Base-by-base conservation (phyloP, 2,113 vertebrate genomes). In the Vulpes lagopus region DNA sequence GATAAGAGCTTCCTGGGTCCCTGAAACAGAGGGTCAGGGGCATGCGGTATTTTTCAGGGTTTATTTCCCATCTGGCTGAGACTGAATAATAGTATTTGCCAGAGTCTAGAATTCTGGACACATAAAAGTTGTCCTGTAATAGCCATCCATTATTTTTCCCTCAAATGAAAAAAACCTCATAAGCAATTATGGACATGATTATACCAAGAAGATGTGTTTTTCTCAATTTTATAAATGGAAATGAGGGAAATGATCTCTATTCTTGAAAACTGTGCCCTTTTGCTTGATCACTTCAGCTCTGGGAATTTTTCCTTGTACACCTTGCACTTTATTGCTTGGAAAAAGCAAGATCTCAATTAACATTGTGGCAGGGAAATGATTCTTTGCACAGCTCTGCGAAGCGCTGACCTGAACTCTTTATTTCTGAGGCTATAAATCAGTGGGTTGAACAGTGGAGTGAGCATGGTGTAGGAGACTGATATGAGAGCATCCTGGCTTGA, bases 351-450 rank as follows among this genome's bases (percentile, higher is more conserved):
- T 62, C 11, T 62, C 81, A 4, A 32, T 98, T 79, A 97, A 62
- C 35, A 23, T 62, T 35, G 16, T n/a, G 57, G 27, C 11, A 85
- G 51, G 25, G 32, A 82, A 81, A 96, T 49, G 11, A n/a, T 84
- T 92, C 57, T 97, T 74, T 55, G 74, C 23, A 95, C 11, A 12
- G 89, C 59, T 86, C 95, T 97, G 11, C 3, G 32, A 57, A 98
- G 91, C 25, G 96, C 98, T 82, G 74, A 88, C 59, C 95, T 97
- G 95, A 98, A 98, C 10, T 98, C 97, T 82, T 97, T 97, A 95
- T 98, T 98, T 91, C 97, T 96, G 65, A 98, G 79, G 30, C 96
- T 98, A 0, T 98, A 98, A 94, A 98, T 80, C 59, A 97, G 80
- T 2, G 96, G 98, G 62, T 97, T 98, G 73, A 98, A 95, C 30